Percentiles rank a stretch among this genome's conserved stretches.
Conservation (phyloP, 92 coral and sea anemone genomes). For the Blastomussa wellsi region DNA sequence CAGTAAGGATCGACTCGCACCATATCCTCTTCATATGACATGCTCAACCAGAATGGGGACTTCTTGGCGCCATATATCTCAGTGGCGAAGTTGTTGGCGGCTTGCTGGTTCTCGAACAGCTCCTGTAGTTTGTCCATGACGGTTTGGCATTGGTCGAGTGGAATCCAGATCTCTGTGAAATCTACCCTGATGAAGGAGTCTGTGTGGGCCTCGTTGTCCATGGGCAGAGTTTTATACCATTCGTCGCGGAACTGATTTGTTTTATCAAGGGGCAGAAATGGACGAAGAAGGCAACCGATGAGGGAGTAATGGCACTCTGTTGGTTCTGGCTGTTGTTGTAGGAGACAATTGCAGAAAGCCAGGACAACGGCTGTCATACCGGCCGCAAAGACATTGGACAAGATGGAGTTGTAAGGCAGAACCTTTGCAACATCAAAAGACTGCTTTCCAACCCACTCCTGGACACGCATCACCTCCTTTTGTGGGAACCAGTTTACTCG, state of each 20-base stretch:
- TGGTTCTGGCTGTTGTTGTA: constrained; percentile 34
- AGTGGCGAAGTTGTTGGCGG: constrained; percentile 63
- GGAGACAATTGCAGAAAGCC: constrained; percentile 43
- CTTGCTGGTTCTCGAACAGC: constrained; percentile 53
- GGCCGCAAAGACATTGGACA: constrained; percentile 31
- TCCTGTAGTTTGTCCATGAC: constrained; percentile 57
- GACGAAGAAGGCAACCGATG: constrained; percentile 38
- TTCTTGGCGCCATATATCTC: constrained; percentile 78
- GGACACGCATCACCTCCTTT: constrained; percentile 55
- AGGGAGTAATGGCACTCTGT: constrained; percentile 9
- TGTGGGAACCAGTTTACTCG: constrained; percentile 82
- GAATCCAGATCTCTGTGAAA: constrained; percentile 85
- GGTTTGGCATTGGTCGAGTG: constrained; percentile 57
- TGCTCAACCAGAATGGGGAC: constrained; percentile 75
- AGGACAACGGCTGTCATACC: constrained; percentile 58
- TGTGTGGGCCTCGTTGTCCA: constrained; percentile 64
- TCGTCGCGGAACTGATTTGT: constrained; percentile 46
- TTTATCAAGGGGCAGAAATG: constrained; percentile 40
- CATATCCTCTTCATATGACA: constrained; percentile 64
- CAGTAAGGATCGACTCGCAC: constrained; percentile 74
- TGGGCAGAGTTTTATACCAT: constrained; percentile 68
- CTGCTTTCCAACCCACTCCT: constrained; percentile 65
- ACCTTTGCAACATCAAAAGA: constrained; percentile 2
- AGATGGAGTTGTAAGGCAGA: constrained; percentile 36
- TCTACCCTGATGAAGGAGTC: constrained; percentile 53